These are phyloP conservation scores for Agonum fuliginosum DNA, from an alignment of 2,888 invertebrate species.

Conservation along the genomic window DNA sequence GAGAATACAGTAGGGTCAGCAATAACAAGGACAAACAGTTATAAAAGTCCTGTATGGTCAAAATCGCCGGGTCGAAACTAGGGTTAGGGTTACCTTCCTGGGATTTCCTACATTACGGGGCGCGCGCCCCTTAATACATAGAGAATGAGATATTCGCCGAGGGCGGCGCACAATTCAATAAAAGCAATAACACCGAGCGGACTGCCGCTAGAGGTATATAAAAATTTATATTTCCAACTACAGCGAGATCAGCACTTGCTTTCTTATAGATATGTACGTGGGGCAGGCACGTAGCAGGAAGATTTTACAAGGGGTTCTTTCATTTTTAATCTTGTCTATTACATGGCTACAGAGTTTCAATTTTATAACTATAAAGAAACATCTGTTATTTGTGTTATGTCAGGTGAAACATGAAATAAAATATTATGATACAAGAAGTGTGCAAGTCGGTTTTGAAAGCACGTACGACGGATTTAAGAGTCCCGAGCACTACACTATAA, in stretches of 20 bases:
- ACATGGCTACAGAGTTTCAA: too few relatives aligned
- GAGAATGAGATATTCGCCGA: slow-evolving; percentile 20
- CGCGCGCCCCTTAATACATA: slow-evolving; percentile 37
- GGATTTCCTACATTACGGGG: not conserved
- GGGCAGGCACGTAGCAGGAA: too few relatives aligned
- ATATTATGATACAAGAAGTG: too few relatives aligned
- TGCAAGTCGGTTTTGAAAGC: too few relatives aligned
- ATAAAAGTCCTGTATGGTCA: not conserved
- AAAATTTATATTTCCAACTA: slow-evolving; percentile 17
- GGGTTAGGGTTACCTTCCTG: not conserved
- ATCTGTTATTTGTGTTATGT: too few relatives aligned
- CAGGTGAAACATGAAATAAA: too few relatives aligned
- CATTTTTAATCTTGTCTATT: too few relatives aligned
- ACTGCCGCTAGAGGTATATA: slow-evolving; percentile 40
- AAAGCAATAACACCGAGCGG: slow-evolving; percentile 43
- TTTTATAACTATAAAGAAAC: too few relatives aligned
- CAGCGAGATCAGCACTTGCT: slow-evolving; percentile 45
- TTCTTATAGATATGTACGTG: slow-evolving; percentile 46
- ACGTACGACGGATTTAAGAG: too few relatives aligned
- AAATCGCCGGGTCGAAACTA: not conserved
- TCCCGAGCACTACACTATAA: too few relatives aligned
- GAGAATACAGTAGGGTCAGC: not conserved
- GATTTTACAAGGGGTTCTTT: too few relatives aligned
- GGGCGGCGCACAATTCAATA: slow-evolving; percentile 47
- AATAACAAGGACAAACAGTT: not conserved